Base-by-base conservation (phyloP, 2,113 vertebrate species). In the Crotalus tigris region DNA sequence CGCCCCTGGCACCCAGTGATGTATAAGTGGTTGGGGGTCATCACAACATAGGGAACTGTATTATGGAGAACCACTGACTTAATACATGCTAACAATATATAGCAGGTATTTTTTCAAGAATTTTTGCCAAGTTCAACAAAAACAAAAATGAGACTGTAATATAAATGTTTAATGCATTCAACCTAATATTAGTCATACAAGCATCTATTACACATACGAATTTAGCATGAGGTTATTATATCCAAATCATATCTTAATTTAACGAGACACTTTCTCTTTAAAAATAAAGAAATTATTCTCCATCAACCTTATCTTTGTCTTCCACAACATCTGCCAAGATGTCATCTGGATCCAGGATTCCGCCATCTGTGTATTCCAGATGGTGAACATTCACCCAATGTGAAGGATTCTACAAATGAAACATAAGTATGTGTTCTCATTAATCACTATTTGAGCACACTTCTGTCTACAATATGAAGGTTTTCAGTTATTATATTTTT, bases 251-350 rank as follows among this genome's bases (percentile, higher is more conserved):
- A 46, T 33, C 57, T 90, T 95, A 87, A 94, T 92, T 49, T 89
- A 94, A 94, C 24, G 33, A 85, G 59, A 81, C 23, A 88, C 55
- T 88, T 58, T 91, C 59, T 59, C 90, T 90, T 90, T 59, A 89
- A 87, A 93, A 94, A 81, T 90, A 33, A 53, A 91, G 24, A 54
- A 87, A 75, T 90, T 57, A 53, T 33, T 87, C 59, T 90, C 85
- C 26, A 94, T 94, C 96, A 98, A 99, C 99, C 99, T 99, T 99
- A 97, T 99, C 99, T 96, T 98, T 99, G 97, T 99, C 99, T 97
- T 99, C 99, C 24, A 99, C 99, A 92, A 99, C 98, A 98, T 99
- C 99, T 89, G 98, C 98, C 95, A 99, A 97, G 49, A 98, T 96
- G 91, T 99, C 99, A 97, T 99, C 99, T n/a, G 99, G 99, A 96